Conservation (phyloP, 1,140 invertebrate species). For the Orchestia grillus region DNA sequence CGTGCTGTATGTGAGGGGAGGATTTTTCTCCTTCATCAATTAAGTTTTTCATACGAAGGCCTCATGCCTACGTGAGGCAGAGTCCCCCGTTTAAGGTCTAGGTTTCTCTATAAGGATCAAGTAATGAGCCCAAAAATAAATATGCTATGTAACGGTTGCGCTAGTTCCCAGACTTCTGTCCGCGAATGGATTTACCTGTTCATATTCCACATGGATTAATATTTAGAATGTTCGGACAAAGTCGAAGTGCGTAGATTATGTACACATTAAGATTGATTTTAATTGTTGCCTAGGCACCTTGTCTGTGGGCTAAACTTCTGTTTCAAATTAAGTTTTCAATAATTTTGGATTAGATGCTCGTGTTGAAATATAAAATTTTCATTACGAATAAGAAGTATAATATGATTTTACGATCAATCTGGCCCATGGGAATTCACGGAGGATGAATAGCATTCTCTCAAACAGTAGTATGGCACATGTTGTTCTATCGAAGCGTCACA, state of each 20-base stretch:
- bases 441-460: background rate
- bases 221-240: background rate
- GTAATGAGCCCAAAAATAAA: background rate
- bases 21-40: background rate
- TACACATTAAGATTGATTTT: background rate
- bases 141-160: background rate
- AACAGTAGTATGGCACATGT: too few species aligned
- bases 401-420: background rate
- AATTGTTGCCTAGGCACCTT: background rate
- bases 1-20: background rate
- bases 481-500: background rate
- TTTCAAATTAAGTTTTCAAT: background rate
- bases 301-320: background rate
- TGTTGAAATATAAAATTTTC: background rate
- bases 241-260: background rate
- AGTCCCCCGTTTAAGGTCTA: background rate
- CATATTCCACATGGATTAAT: background rate
- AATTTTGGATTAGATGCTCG: background rate
- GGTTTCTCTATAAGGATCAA: background rate
- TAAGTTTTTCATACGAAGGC: background rate
- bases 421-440: background rate
- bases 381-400: background rate
- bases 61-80: background rate
- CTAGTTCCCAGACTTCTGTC: background rate
- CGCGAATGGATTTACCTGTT: background rate